Percentiles rank a stretch among this genome's conserved stretches.
Conservation (phyloP, 2,113 vertebrate species). For the Ardeotis arabs region DNA sequence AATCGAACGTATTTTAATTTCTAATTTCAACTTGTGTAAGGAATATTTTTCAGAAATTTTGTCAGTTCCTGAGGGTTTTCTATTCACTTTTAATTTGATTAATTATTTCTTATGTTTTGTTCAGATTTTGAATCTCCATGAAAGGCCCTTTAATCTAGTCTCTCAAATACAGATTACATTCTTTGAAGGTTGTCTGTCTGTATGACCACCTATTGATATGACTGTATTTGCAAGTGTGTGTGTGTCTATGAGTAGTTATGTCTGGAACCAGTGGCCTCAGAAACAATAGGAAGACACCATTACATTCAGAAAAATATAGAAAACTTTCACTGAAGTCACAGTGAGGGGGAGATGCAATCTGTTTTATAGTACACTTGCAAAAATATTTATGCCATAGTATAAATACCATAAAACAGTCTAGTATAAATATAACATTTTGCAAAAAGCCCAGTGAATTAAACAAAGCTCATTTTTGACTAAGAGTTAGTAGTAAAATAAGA, state of each 20-base stretch:
- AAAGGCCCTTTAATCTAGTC: neutral
- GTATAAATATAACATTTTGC: constrained; percentile 16
- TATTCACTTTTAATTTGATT: neutral
- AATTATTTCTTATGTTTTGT: neutral
- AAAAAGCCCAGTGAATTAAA: constrained; percentile 25
- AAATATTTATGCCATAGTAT: constrained; percentile 37
- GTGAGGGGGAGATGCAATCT: constrained; percentile 4
- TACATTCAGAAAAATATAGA: constrained; percentile 14
- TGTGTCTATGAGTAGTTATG: neutral
- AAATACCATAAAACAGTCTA: constrained; percentile 38
- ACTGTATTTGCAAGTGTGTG: neutral
- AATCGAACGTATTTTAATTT: neutral
- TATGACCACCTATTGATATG: neutral
- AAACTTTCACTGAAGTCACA: constrained; percentile 15
- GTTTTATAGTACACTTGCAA: constrained; percentile 1
- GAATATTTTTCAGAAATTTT: neutral
- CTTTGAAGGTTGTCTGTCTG: neutral
- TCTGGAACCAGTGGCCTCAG: neutral
- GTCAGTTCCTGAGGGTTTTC: neutral
- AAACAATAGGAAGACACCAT: neutral
- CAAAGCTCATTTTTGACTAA: constrained; percentile 30
- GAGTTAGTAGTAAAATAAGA: neutral
- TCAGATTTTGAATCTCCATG: neutral
- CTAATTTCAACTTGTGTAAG: neutral
- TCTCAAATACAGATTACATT: neutral